These are phyloP conservation scores for Elegia similella DNA, from an alignment of 2,888 invertebrate genomes.

Conservation along the genomic window DNA sequence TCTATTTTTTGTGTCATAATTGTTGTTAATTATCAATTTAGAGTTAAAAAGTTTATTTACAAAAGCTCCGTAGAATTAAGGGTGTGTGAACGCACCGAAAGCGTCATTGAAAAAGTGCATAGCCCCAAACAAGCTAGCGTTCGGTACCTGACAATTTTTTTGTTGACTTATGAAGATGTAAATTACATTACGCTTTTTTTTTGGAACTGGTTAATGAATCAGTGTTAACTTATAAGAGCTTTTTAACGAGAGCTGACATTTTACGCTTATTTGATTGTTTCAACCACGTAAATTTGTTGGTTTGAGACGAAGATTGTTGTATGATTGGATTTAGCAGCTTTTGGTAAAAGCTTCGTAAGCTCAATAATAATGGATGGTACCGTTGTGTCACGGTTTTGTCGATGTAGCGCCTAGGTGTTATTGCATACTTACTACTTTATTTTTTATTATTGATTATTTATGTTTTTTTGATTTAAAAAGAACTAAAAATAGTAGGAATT, in stretches of 20 bases:
- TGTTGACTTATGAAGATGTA: constrained; percentile 18
- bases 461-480: no score
- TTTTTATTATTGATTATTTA: no score
- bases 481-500: no score
- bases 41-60: constrained; percentile 12
- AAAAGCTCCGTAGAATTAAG: constrained; percentile 15
- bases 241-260: constrained; percentile 16
- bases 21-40: background rate
- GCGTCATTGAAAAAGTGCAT: constrained; percentile 39
- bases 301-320: background rate
- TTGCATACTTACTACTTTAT: no score
- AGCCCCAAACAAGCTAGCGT: constrained; percentile 35
- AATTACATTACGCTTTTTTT: constrained; percentile 16
- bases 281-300: background rate
- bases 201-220: constrained; percentile 15
- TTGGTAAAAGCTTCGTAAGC: background rate
- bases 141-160: constrained; percentile 15
- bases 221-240: constrained; percentile 15
- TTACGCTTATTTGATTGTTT: constrained; percentile 14
- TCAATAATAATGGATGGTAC: background rate
- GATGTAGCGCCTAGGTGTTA: background rate
- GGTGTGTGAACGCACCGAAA: constrained; percentile 34
- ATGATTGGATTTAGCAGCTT: background rate
- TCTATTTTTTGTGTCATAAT: background rate
- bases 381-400: background rate